A percentile compares a stretch with the other conserved stretches of the same genome.
Conservation (phyloP, 2,888 invertebrate species). For the Copidosoma aretas region DNA sequence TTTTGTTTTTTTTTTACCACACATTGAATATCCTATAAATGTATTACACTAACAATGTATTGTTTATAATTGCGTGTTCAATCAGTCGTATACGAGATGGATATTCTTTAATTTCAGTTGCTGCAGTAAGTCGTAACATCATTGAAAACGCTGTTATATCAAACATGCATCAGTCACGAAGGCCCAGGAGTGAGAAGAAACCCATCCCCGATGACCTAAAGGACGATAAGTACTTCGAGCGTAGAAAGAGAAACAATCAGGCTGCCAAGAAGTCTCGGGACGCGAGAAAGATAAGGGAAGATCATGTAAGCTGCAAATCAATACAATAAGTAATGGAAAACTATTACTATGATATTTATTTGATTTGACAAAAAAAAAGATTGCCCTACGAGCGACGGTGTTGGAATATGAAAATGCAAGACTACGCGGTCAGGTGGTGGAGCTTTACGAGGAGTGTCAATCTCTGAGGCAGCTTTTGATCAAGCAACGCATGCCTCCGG, state of each 20-base stretch:
- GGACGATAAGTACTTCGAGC: constrained; percentile 88
- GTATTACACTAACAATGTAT: no score
- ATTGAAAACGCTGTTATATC: constrained; percentile 37
- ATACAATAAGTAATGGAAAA: background rate
- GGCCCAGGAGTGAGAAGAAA: constrained; percentile 81
- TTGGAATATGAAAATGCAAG: constrained; percentile 89
- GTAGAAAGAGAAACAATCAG: constrained; percentile 85
- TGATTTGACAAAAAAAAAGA: constrained; percentile 62
- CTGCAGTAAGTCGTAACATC: constrained; percentile 27
- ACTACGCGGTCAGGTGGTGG: constrained; percentile 80
- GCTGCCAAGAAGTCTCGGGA: constrained; percentile 93
- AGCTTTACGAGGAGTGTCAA: constrained; percentile 80
- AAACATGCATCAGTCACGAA: constrained; percentile 48
- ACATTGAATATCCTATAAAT: no score
- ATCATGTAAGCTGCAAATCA: constrained; percentile 70
- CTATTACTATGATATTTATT: background rate
- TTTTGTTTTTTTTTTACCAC: no score
- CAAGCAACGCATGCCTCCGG: constrained; percentile 48
- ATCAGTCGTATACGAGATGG: no score
- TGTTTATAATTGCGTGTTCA: no score
- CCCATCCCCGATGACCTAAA: constrained; percentile 88
- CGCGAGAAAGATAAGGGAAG: constrained; percentile 84
- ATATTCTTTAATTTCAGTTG: no score
- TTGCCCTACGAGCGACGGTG: constrained; percentile 83
- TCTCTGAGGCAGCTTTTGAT: constrained; percentile 74